Evolutionary conservation across 2,888 invertebrate genomes (phyloP).

Genomic region (Xanthorhoe spadicearia): DNA sequence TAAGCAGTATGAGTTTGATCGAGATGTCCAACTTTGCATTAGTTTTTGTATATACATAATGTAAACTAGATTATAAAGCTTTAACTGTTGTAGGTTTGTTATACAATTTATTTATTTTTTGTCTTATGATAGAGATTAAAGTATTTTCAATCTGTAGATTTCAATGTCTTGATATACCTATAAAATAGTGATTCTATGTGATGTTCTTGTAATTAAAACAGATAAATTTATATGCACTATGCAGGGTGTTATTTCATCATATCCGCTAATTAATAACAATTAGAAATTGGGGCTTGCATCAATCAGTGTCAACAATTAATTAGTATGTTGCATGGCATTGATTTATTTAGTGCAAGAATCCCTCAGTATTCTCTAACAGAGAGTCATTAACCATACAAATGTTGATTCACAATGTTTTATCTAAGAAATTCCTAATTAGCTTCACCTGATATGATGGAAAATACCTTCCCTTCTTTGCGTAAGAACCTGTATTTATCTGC

Average conservation of each 20-base stretch:
- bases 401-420: neutral
- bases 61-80: slow-evolving; percentile 79
- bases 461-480: neutral
- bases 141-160: slow-evolving; percentile 32
- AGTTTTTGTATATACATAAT: slow-evolving; percentile 77
- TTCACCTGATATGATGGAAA: neutral
- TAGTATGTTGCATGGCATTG: too few relatives aligned
- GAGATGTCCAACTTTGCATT: slow-evolving; percentile 45
- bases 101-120: slow-evolving; percentile 64
- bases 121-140: slow-evolving; percentile 41
- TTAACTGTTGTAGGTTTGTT: slow-evolving; percentile 76
- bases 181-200: slow-evolving; percentile 10
- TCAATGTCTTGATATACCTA: slow-evolving; percentile 7
- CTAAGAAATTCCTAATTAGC: neutral
- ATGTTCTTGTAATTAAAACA: slow-evolving; percentile 3
- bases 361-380: too few relatives aligned
- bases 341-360: too few relatives aligned
- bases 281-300: neutral
- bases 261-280: neutral
- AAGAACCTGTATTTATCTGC: neutral
- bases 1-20: slow-evolving; percentile 1
- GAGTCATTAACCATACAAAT: too few relatives aligned
- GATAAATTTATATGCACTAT: slow-evolving; percentile 1
- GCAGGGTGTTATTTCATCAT: slow-evolving; percentile 5
- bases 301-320: too few relatives aligned